Conservation (phyloP, 2,797 vertebrate genomes). For the Hoplostethus atlanticus region DNA sequence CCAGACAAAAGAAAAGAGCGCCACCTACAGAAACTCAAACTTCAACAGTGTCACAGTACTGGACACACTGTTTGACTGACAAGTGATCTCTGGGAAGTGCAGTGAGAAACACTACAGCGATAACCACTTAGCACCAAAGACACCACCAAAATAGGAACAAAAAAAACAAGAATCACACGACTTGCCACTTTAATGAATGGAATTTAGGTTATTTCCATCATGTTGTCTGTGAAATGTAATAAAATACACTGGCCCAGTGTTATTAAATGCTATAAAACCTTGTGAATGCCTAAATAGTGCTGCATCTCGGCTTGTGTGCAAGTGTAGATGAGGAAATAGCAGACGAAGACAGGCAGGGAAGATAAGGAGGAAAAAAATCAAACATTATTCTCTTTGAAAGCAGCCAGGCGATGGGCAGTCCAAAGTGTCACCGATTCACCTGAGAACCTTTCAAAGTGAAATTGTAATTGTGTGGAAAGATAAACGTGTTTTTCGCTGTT, state of each 20-base stretch:
- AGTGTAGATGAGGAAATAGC: constrained; percentile 51
- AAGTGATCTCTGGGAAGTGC: too few relatives aligned
- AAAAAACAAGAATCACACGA: too few relatives aligned
- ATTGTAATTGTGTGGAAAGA: constrained; percentile 78
- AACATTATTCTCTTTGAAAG: constrained; percentile 73
- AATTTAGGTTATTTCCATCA: neutral
- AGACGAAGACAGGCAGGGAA: constrained; percentile 44
- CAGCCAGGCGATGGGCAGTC: constrained; percentile 46
- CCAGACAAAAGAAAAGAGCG: too few relatives aligned
- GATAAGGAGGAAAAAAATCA: constrained; percentile 62
- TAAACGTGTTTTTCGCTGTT: constrained; percentile 50
- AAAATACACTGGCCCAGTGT: neutral
- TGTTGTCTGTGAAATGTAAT: constrained; percentile 2
- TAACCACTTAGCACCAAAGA: too few relatives aligned
- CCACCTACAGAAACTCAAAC: too few relatives aligned
- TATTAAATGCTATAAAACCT: constrained; percentile 29
- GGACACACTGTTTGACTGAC: too few relatives aligned
- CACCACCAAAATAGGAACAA: neutral
- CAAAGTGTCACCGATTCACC: constrained; percentile 51
- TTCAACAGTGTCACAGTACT: too few relatives aligned
- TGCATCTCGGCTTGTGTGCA: constrained; percentile 31
- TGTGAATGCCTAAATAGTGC: constrained; percentile 45
- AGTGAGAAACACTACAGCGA: too few relatives aligned
- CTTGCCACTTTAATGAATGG: too few relatives aligned
- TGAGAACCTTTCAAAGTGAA: constrained; percentile 67